Base-by-base conservation (phyloP, 2,797 vertebrate genomes). In the Trachops cirrhosus region DNA sequence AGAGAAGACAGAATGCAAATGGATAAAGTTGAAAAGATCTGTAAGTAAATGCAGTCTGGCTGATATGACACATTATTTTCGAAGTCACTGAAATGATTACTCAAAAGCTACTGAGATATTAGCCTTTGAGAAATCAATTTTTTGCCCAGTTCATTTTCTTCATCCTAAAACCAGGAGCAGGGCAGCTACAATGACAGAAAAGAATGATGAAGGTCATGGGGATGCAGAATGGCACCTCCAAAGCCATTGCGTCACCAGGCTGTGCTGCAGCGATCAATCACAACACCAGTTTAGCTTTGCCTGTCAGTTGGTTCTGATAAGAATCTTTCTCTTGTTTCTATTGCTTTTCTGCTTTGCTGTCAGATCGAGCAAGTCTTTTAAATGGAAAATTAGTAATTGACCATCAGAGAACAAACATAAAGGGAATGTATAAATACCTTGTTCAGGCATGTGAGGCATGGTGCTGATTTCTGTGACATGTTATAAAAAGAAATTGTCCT, bases 1-100 rank as follows among this genome's bases (percentile, higher is more conserved):
- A 83, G 26, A 34, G 54, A 39, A 39, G 89, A 92, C 14, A n/a
- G 59, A 91, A 77, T 73, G 41, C 34, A 96, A 89, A 92, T 73
- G 62, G n/a, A 54, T 70, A 37, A 68, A 50, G 71, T 19, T 67
- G 44, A 67, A 62, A 83, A 64, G 34, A 37, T 29, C 24, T 37
- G 16, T 64, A 79, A 52, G 19, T 79, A 79, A 86, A 84, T 57
- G 21, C 37, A 48, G 9, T 16, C 46, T 89, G 26, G 64, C 22
- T 84, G 84, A 48, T 39, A 39, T n/a, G 44, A 92, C 44, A 82
- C 39, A n/a, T 93, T 86, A 32, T 78, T 94, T 85, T 95, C 54
- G 34, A 90, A 93, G n/a, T 54, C 71, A 39, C 32, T 68, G 46
- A 94, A 96, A 32, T 57, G 16, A 9, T 62, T 78, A 26, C 48